Base-by-base conservation (phyloP, 2,113 vertebrate genomes). In the Prolemur simus region DNA sequence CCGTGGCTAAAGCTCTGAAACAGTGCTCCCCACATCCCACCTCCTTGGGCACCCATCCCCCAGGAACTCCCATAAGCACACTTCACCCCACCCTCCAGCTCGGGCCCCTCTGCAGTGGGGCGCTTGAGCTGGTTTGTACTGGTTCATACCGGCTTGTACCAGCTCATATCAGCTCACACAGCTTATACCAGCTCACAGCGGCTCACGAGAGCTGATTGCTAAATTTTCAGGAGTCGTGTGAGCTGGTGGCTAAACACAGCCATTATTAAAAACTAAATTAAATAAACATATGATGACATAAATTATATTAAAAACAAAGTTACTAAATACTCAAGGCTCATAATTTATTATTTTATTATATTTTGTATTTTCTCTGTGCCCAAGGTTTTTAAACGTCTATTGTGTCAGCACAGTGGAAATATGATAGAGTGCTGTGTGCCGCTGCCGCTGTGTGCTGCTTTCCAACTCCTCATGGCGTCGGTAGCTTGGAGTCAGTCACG, bases 201-300 rank as follows among this genome's bases (percentile, higher is more conserved):
- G 37, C 42, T 64, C 78, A 11, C 2, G 2, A 74, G 18, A 58
- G 12, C n/a, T 18, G 29, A 15, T 23, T 49, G 73, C 18, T 69
- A n/a, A 20, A 39, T 82, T 81, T 82, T 81, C 42, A 92, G 52
- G 69, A 85, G 80, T 56, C 25, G 21, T n/a, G 37, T 80, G 60
- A 76, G 49, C 56, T 87, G 54, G 5, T 18, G 66, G 17, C 77
- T 83, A 88, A 78, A 84, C 15, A 76, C 15, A 29, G 25, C 47
- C 58, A 64, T 78, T 58, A 58, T 84, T 92, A 60, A 89, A 86
- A 96, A 64, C 63, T 54, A 89, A 95, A 78, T 47, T 32, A 78
- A 94, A 88, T 60, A 63, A 82, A 37, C 12, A 90, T 6, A 68
- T 15, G 37, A 49, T 85, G 87, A 47, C 25, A 68, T 73, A 87